phyloP scores from a whole-genome alignment of 1,140 invertebrate genomes.

The Drosophila punjabiensis region DNA sequence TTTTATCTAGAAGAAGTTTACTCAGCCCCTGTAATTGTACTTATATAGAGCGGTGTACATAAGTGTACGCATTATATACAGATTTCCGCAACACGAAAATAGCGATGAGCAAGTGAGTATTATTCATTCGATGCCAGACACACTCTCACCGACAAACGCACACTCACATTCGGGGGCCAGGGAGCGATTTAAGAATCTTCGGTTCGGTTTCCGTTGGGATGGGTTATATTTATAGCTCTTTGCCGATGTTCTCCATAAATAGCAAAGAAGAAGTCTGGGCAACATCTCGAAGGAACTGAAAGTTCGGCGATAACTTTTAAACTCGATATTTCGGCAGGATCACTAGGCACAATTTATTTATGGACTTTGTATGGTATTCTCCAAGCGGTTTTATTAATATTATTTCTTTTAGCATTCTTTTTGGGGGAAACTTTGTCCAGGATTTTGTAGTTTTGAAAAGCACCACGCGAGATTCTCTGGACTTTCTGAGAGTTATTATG shows the following conservation, averaged over 20 bases:
- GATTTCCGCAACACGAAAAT: conserved; percentile 75
- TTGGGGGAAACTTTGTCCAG: conserved; percentile 29
- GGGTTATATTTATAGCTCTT: conserved; percentile 65
- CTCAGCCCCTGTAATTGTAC: conserved; percentile 1
- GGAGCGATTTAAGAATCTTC: conserved; percentile 36
- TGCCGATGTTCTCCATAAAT: conserved; percentile 74
- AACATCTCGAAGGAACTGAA: conserved; percentile 23
- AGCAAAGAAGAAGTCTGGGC: conserved; percentile 47
- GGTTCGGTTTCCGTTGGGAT: conserved; percentile 33
- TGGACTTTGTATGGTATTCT: conserved; percentile 17
- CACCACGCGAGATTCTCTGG: conserved; percentile 19
- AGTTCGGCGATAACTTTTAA: conserved; percentile 34
- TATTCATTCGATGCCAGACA: conserved; percentile 61
- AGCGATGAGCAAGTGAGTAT: conserved; percentile 78
- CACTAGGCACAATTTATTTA: conserved; percentile 24
- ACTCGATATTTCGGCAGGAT: conserved; percentile 26
- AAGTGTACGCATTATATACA: conserved; percentile 38
- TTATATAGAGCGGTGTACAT: conserved; percentile 21
- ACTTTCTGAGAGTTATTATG: conserved; percentile 16
- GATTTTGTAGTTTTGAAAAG: conserved; percentile 14
- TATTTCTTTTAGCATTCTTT: conserved; percentile 10
- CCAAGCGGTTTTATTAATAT: conserved; percentile 18
- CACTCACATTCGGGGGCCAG: conserved; percentile 45
- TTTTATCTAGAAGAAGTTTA: conserved; percentile 4
- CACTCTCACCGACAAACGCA: conserved; percentile 42